These are phyloP conservation scores for Herpailurus yagouaroundi DNA, from an alignment of 2,113 vertebrate species.

Conservation along the genomic window DNA sequence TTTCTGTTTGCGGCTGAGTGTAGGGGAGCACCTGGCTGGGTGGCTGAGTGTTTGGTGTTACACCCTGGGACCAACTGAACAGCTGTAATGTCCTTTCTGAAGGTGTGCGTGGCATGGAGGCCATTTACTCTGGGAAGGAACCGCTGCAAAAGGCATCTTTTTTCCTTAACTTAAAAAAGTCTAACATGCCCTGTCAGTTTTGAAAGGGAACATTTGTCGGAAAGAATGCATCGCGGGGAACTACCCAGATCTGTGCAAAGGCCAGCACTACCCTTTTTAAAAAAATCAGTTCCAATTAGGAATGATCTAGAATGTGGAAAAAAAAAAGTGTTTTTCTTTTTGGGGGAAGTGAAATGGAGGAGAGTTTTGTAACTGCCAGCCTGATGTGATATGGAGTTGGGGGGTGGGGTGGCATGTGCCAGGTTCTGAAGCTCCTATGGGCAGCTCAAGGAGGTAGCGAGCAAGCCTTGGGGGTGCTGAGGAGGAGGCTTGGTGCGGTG, in stretches of 20 bases:
- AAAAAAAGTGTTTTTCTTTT: neutral
- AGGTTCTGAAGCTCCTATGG: neutral
- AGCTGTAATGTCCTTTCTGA: neutral
- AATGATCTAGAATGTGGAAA: neutral
- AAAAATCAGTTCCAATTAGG: neutral
- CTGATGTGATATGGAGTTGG: neutral
- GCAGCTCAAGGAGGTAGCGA: neutral
- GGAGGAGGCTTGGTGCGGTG: neutral
- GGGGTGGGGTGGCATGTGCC: no score
- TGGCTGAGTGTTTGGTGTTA: conserved; percentile 84
- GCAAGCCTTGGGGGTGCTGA: neutral
- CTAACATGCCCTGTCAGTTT: neutral
- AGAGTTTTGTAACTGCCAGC: neutral
- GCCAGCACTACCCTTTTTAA: neutral
- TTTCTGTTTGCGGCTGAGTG: conserved; percentile 32
- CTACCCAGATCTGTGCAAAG: neutral
- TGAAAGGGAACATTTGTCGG: neutral
- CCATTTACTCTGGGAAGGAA: neutral
- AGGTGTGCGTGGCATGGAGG: neutral
- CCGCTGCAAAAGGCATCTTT: neutral
- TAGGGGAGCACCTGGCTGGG: neutral
- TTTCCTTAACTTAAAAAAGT: neutral
- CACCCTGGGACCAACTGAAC: conserved; percentile 85
- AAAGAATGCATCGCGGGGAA: neutral
- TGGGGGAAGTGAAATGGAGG: neutral